Base-by-base conservation (phyloP, 2,888 invertebrate genomes). In the Cotesia congregata region DNA sequence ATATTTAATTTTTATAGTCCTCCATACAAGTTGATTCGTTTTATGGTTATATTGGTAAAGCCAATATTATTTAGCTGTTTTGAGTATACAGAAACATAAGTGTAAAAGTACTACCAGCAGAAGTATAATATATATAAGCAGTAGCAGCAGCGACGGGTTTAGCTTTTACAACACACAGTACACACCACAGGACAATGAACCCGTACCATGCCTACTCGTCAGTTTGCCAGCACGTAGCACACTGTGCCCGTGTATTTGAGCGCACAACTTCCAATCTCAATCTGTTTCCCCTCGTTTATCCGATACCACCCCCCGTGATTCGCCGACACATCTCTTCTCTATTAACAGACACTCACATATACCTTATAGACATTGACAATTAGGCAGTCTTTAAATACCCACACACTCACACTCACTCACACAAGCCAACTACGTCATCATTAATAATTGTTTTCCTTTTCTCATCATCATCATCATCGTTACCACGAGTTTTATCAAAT, bases 101-200 rank as follows among this genome's bases (percentile, higher is more conserved):
- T 50, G 50, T 50, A 50, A 50, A 50, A 50, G 50, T 50, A 50
- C 12, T 12, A 50, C 9, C 50, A 50, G 50, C 9, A 50, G 50
- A 7, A 12, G 50, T 30, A 30, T 30, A 30, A 0, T 3, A 30
- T 30, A 30, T 30, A 30, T 30, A 50, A 50, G 6, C 6, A 50
- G 6, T 12, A 6, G 50, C 50, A 50, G 50, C 41, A 41, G 41
- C 7, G 41, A 50, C 50, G 50, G 50, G 50, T 50, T 50, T 50
- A 50, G 50, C 50, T 50, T 20, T 61, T 62, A 67, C 30, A 59
- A 59, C 9, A 73, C 50, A 76, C 69, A 68, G 72, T 59, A 61
- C 59, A 70, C 82, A 81, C 75, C 82, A 81, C 75, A 83, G 87
- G 86, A 87, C 90, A 90, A 89, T 90, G 90, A 90, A 90, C 90